Evolutionary conservation across 2,113 vertebrate genomes (phyloP).

Genomic region (Hylia prasina): DNA sequence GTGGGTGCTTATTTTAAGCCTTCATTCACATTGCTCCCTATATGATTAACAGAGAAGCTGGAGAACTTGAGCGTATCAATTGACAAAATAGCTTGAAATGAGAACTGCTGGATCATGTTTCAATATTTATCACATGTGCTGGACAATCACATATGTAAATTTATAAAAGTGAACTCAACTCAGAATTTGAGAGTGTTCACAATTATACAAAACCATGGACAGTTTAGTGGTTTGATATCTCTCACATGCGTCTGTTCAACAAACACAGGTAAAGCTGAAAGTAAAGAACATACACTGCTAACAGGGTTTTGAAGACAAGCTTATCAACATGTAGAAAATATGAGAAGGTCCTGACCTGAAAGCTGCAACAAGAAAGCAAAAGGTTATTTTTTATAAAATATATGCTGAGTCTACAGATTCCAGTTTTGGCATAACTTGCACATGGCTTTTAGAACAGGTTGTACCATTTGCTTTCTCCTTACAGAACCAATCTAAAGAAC

Average conservation of each 20-base stretch:
- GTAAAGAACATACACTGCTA: not conserved
- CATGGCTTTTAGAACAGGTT: not conserved
- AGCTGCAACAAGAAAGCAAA: not conserved
- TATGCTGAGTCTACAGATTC: not conserved
- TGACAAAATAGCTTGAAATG: rapidly evolving
- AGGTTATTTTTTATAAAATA: not conserved
- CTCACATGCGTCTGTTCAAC: not conserved
- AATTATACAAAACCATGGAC: not conserved
- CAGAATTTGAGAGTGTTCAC: not conserved
- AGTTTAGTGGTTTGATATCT: not conserved
- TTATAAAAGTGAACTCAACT: not conserved
- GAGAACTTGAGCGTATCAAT: not conserved
- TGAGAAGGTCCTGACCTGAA: not conserved
- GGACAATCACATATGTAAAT: not conserved
- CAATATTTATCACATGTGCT: not conserved
- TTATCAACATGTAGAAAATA: not conserved
- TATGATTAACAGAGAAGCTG: not conserved
- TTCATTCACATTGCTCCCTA: not conserved
- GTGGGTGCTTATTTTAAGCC: not conserved
- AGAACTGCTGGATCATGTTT: not conserved
- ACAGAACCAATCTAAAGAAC: not conserved
- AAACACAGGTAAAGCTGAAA: not conserved
- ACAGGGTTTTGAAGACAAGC: not conserved
- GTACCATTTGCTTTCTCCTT: not conserved
- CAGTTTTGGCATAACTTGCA: not conserved